Evolutionary conservation across 2,888 invertebrate genomes (phyloP), one percentile per base, ranked within the genome.

Genomic region (Sphaeridia pumilis): DNA sequence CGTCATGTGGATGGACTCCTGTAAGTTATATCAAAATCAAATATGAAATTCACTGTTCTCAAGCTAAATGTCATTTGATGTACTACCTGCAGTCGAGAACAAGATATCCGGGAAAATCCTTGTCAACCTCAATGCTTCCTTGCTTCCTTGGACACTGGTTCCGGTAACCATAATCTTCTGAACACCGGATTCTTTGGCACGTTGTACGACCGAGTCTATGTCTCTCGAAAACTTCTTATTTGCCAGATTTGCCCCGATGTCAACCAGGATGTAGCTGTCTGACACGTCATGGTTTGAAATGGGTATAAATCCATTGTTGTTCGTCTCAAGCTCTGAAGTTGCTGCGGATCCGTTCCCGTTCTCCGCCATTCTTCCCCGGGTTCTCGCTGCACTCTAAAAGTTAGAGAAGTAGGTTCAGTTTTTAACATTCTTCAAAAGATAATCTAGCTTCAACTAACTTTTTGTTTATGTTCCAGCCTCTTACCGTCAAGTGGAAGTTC

Each of bases 111-210:
- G 90, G 73, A 88, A 89, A 67, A 92, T 83, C 69, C 88, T 79
- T 53, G 89, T 87, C 63, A 92, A 75, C 70, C 90, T 78, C 57
- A 92, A 73, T 49, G 89, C 89, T 75, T 92, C 92, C 73, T 88
- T 89, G 69, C 89, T 89, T 54, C 83, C 83, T 70, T 84, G 82
- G 52, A 90, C 82, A 63, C 88, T 89, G 60, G 87, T 88, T 46
- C 90, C 90, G 51, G 87, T 88, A 56, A 92, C 90, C 83, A 92
- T 87, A 57, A 92, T 85, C 73, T 92, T 92, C 71, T 87, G 87
- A 68, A 93, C 88, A 67, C 92, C 87, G 72, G 90, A 82, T 77
- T 90, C 89, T 77, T 87, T 87, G 63, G 90, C 89, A 74, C 92
- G 78, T 74, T 88, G 84, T 58, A 93, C 78, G 7, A 92, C 90